These are phyloP conservation scores for Rhopilema esculentum DNA, from an alignment of 30 jellyfish, hydroid and myxozoan species.

Conservation along the genomic window DNA sequence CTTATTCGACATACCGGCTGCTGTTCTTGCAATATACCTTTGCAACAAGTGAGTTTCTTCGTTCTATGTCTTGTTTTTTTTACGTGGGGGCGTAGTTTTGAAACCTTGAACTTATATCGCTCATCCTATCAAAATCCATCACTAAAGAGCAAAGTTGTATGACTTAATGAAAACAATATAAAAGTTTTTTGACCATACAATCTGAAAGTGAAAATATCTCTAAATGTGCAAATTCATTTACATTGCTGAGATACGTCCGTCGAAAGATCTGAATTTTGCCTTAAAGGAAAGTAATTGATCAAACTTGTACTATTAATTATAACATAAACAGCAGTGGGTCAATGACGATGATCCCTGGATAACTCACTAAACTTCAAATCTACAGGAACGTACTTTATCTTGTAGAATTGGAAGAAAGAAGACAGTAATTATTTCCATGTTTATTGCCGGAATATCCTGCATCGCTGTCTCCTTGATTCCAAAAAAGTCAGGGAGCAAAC, in stretches of 20 bases:
- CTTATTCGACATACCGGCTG: constrained; percentile 44
- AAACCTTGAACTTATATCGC: neutral
- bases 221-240: no score
- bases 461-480: neutral
- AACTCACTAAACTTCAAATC: no score
- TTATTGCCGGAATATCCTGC: neutral
- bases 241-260: no score
- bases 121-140: neutral
- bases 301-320: no score
- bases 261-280: no score
- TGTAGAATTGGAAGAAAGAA: no score
- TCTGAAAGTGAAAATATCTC: no score
- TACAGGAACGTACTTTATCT: no score
- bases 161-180: neutral
- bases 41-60: constrained; percentile 35
- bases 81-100: neutral
- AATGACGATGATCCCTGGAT: no score
- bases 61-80: neutral
- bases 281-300: no score
- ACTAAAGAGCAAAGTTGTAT: neutral
- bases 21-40: constrained; percentile 35
- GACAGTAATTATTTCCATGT: neutral
- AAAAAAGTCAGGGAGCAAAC: neutral
- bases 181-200: neutral
- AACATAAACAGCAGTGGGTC: neutral